Evolutionary conservation across 64 coral and sea anemone genomes (phyloP).

Genomic region (Actinia equina): DNA sequence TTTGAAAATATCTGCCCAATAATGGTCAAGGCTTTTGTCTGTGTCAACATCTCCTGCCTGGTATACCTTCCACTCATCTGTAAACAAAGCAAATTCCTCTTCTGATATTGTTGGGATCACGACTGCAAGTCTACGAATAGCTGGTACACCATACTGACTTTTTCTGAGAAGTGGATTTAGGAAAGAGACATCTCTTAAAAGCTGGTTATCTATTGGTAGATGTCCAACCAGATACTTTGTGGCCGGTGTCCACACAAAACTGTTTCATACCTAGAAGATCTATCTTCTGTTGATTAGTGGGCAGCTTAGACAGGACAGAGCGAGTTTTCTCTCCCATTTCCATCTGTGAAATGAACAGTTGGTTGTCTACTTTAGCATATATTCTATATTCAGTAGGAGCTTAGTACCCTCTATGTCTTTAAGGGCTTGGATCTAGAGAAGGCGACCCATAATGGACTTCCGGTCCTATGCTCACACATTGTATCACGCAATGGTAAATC

Average conservation of each 20-base stretch:
- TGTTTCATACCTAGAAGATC: slow-evolving; percentile 41
- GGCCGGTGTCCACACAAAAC: slow-evolving; percentile 33
- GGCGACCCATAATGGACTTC: too few species aligned
- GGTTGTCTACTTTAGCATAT: too few species aligned
- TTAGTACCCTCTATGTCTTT: too few species aligned
- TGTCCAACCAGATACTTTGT: slow-evolving; percentile 51
- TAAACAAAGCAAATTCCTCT: slow-evolving; percentile 47
- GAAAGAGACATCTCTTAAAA: slow-evolving; percentile 44
- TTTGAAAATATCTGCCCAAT: slow-evolving; percentile 25
- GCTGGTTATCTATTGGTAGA: slow-evolving; percentile 24
- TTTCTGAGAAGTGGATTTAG: slow-evolving; percentile 38
- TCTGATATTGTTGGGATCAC: slow-evolving; percentile 50
- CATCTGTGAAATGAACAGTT: too few species aligned
- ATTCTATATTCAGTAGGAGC: too few species aligned
- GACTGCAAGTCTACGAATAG: slow-evolving; percentile 56
- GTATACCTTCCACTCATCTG: slow-evolving; percentile 62
- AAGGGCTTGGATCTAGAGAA: too few species aligned
- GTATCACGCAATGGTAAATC: too few species aligned
- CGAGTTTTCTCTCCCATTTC: too few species aligned
- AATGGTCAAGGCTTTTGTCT: slow-evolving; percentile 29
- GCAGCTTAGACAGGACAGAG: too few species aligned
- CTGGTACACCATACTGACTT: not conserved
- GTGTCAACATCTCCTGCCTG: slow-evolving; percentile 2
- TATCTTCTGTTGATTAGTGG: slow-evolving; percentile 10
- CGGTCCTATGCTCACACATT: too few species aligned